Evolutionary conservation across 2,113 vertebrate species (phyloP), one percentile per base, ranked within the genome.

Genomic region (Catharus bicknelli): DNA sequence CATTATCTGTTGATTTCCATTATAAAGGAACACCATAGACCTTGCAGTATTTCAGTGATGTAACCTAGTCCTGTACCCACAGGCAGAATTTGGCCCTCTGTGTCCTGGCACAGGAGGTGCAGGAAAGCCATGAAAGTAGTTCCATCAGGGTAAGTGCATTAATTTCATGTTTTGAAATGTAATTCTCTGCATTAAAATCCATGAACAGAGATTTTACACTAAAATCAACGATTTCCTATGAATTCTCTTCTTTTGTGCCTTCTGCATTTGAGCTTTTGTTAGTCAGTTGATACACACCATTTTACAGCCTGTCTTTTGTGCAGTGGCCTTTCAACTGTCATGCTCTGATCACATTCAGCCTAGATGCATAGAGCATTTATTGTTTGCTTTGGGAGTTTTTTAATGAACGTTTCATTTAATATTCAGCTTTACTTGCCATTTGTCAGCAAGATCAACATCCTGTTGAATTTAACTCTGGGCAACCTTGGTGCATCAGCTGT

Each of bases 291-390:
- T 79, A 81, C 38, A 68, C 32, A 69, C 74, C 70, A 73, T 89
- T 92, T 94, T 89, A 70, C 19, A 64, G 59, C 3, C 1, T 55
- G n/a, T 21, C 90, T 94, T 89, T 95, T 95, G 85, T 91, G n/a
- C 68, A 34, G 43, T 34, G 68, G 75, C 84, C 55, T 95, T 96
- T 95, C 91, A 96, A 82, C 59, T 94, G 89, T 91, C 84, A 45
- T 67, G 51, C 51, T 92, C 79, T 74, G 61, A 95, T 88, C 78
- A 54, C 91, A 57, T 82, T 86, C 84, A 85, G 40, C 53, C 23
- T 48, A 48, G 63, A 94, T 57, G 85, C 90, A 83, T 85, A 82
- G 81, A 92, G 16, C 59, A 86, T 77, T 91, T 95, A 63, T 45
- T 86, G 75, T 92, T 91, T 91, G 85, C 51, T 74, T 74, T 61